Evolutionary conservation across 2,888 invertebrate species (phyloP), one percentile per base, ranked within the genome.

Genomic region (Mechanitis messenoides): DNA sequence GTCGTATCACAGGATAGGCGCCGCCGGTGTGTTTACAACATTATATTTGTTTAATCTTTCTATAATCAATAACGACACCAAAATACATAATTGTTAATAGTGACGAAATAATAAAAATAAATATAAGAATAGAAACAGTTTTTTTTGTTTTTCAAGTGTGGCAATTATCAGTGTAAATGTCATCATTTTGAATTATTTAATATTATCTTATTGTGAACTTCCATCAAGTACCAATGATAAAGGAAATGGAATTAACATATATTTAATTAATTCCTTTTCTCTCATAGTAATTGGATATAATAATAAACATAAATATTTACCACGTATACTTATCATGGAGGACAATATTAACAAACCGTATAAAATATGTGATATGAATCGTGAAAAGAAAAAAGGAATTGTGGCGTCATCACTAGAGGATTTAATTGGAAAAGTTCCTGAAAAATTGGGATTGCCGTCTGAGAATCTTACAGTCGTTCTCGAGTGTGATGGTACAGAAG

Each of bases 401-500:
- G 96, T 96, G 64, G 96, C 96, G 58, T 90, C 92, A 54, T 94
- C 95, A 28, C 87, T 97, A 56, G 93, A 95, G 77, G 96, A 96
- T 78, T 91, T 96, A 76, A 92, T 94, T 71, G 86, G 91, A 67
- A 94, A 95, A 89, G 94, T 95, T 59, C 92, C 94, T 58, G 94
- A 94, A 75, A 95, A 95, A 82, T 91, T 96, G 69, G 91, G 92
- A 33, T 79, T 93, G 66, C 93, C 93, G 33, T 84, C 91, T 60
- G 91, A 91, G 68, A 92, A 93, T 69, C 89, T 96, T 63, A 95
- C 94, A 59, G 94, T 97, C 63, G 97, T 97, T 47, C 88, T 98
- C 71, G 98, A 98, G 81, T 94, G 93, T 56, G 98, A 98, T 87
- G 98, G 98, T 45, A 98, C 98, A 0, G 97, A 98, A 91, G 95